Evolutionary conservation across 2,888 invertebrate genomes (phyloP).

Genomic region (Andrena marginata): DNA sequence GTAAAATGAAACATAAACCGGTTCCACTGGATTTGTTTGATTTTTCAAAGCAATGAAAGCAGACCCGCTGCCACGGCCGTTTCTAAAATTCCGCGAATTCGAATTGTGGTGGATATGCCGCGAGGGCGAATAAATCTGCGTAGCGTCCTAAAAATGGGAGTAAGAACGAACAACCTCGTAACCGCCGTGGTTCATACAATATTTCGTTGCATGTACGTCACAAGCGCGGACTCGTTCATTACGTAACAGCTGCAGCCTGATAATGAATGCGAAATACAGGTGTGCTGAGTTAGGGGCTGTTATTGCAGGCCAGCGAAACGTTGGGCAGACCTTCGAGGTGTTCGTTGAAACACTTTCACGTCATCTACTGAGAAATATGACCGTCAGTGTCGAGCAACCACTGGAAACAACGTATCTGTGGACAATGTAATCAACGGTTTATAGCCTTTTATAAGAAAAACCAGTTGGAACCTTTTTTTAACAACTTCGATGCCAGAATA

Average conservation of each 20-base stretch:
- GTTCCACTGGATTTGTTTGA: too few relatives aligned
- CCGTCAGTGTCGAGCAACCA: background rate
- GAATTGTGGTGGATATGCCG: background rate
- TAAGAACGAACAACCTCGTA: constrained; percentile 6
- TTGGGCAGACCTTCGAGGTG: constrained; percentile 10
- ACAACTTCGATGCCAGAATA: background rate
- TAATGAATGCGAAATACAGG: constrained; percentile 76
- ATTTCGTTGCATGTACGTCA: constrained; percentile 52
- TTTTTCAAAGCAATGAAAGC: too few relatives aligned
- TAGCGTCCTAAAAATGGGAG: constrained; percentile 36
- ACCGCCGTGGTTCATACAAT: constrained; percentile 39
- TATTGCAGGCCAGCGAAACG: constrained; percentile 46
- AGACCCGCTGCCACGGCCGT: background rate
- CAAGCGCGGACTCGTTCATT: constrained; percentile 66
- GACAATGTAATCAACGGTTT: constrained; percentile 24
- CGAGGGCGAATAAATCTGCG: constrained; percentile 1
- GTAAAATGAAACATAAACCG: too few relatives aligned
- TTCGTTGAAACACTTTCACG: constrained; percentile 23
- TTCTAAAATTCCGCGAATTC: background rate
- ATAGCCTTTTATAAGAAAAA: constrained; percentile 7
- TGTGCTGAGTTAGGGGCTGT: constrained; percentile 51
- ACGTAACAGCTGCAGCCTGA: constrained; percentile 73
- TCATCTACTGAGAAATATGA: constrained; percentile 13
- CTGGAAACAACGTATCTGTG: constrained; percentile 31
- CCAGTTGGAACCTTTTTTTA: constrained; percentile 3